phyloP scores from a whole-genome alignment of 2,888 invertebrate genomes.

The Nebria brevicollis region DNA sequence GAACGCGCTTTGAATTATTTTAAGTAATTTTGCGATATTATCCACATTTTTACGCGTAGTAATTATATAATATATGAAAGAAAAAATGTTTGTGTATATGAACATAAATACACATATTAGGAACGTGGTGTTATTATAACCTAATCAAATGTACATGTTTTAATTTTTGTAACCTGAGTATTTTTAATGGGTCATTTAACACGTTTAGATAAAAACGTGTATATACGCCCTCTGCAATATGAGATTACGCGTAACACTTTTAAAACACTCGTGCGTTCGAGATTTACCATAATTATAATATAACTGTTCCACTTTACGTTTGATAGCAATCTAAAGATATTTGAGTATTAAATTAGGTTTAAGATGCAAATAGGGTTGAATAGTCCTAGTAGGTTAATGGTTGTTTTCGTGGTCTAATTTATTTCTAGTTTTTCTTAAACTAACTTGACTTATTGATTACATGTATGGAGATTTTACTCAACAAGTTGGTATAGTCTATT shows the following conservation, averaged over 20 bases:
- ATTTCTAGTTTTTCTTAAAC: too few species aligned
- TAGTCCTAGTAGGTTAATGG: not conserved
- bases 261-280: not conserved
- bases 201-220: not conserved
- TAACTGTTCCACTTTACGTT: not conserved
- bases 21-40: too few species aligned
- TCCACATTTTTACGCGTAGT: too few species aligned
- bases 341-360: not conserved
- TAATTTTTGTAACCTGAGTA: slow-evolving; percentile 1
- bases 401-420: not conserved
- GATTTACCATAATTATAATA: not conserved
- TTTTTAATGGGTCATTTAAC: not conserved
- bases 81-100: too few species aligned
- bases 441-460: too few species aligned
- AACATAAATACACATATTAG: not conserved
- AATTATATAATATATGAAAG: too few species aligned
- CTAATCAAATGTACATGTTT: not conserved
- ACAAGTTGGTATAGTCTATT: too few species aligned
- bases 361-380: not conserved
- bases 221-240: not conserved
- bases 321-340: not conserved
- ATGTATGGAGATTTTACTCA: too few species aligned
- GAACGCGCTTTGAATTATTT: too few species aligned
- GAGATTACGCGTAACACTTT: not conserved
- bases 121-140: not conserved